phyloP scores from a whole-genome alignment of 2,797 vertebrate species.

The Diplodus sargus region DNA sequence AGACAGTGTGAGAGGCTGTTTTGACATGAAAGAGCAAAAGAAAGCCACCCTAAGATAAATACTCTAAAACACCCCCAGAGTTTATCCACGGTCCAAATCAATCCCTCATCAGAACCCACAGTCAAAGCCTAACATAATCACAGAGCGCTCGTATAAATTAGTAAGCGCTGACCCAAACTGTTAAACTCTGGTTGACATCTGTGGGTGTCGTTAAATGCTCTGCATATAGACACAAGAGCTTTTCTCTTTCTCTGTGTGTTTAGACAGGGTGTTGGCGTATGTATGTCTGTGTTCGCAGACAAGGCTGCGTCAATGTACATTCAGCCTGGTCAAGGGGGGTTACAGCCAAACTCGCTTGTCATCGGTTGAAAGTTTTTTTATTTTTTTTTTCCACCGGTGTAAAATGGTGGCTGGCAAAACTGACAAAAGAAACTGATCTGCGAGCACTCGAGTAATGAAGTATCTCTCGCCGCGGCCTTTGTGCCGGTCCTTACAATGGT shows the following conservation, averaged over 20 bases:
- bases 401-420: constrained; percentile 61
- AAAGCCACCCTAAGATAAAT: constrained; percentile 64
- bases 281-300: constrained; percentile 60
- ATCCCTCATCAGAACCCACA: constrained; percentile 50
- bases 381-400: constrained; percentile 35
- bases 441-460: constrained; percentile 74
- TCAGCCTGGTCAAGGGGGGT: constrained; percentile 57
- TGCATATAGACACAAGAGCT: constrained; percentile 62
- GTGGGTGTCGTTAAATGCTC: constrained; percentile 61
- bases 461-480: constrained; percentile 77
- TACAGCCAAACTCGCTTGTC: constrained; percentile 49
- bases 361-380: constrained; percentile 3
- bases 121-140: constrained; percentile 67
- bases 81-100: constrained; percentile 54
- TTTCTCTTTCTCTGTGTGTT: constrained; percentile 61
- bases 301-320: constrained; percentile 25
- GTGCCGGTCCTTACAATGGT: constrained; percentile 73
- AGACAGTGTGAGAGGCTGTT: constrained; percentile 47
- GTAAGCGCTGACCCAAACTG: constrained; percentile 71
- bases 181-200: constrained; percentile 76
- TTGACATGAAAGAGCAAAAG: constrained; percentile 59
- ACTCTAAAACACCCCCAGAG: constrained; percentile 65
- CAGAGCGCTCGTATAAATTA: constrained; percentile 71
- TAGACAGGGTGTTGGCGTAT: constrained; percentile 64
- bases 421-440: constrained; percentile 78